These are phyloP conservation scores for Myotis yumanensis DNA, from an alignment of 2,113 vertebrate species.

Conservation along the genomic window DNA sequence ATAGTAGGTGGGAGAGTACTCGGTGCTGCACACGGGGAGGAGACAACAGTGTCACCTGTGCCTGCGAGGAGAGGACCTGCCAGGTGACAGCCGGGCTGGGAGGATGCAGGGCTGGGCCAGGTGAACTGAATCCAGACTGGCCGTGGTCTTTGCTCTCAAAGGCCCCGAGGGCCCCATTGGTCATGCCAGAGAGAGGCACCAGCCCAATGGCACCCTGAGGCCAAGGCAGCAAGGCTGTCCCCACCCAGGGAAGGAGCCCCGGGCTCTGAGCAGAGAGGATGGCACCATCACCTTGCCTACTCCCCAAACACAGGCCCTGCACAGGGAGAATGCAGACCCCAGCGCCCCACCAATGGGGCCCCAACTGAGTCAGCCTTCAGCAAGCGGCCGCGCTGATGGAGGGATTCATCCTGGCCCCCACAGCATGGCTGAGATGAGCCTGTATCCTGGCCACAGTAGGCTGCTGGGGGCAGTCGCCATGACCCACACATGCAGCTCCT, in stretches of 20 bases:
- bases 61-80: background rate
- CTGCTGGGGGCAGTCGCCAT: background rate
- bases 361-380: too few relatives aligned
- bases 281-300: too few relatives aligned
- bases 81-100: background rate
- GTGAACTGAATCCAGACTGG: rapidly evolving
- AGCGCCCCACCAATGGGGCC: too few relatives aligned
- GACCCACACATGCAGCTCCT: background rate
- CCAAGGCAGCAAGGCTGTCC: background rate
- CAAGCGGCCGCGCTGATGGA: rapidly evolving
- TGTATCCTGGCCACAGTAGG: too few relatives aligned
- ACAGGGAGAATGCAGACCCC: background rate
- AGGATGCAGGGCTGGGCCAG: background rate
- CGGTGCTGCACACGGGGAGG: conserved; percentile 78
- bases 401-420: background rate
- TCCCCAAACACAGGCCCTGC: background rate
- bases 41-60: background rate
- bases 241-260: background rate
- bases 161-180: rapidly evolving
- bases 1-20: conserved; percentile 86
- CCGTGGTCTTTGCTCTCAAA: background rate
- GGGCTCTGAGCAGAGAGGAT: background rate
- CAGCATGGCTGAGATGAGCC: too few relatives aligned
- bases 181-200: rapidly evolving
- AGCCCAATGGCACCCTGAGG: background rate